These are phyloP conservation scores for Orchestia grillus DNA, from an alignment of 1,140 invertebrate genomes.

Conservation along the genomic window DNA sequence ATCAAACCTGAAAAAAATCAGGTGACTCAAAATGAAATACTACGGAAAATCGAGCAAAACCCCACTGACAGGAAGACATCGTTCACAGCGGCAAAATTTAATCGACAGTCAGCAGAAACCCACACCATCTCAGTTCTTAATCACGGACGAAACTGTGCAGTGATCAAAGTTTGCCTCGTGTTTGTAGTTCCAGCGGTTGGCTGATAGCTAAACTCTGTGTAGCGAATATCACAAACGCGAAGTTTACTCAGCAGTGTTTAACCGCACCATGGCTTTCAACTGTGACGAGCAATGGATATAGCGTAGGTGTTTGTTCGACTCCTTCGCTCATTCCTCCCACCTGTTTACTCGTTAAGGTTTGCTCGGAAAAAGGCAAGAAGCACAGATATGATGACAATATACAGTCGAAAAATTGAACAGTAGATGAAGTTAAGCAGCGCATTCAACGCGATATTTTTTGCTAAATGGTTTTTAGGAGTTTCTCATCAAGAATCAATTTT, in stretches of 20 bases:
- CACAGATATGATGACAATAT: background rate
- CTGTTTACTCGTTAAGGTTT: background rate
- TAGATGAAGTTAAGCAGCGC: background rate
- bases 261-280: background rate
- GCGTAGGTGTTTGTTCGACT: background rate
- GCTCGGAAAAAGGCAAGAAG: background rate
- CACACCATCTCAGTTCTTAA: background rate
- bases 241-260: background rate
- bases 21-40: background rate
- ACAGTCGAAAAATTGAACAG: background rate
- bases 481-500: background rate
- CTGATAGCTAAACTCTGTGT: background rate
- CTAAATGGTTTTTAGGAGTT: background rate
- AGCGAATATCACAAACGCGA: background rate
- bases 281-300: background rate
- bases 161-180: background rate
- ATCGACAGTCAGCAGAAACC: background rate
- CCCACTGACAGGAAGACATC: background rate
- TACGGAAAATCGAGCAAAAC: background rate
- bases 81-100: background rate
- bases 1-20: background rate
- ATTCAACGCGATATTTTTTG: background rate
- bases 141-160: background rate
- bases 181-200: background rate
- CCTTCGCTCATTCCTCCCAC: background rate